phyloP scores from a whole-genome alignment of 2,888 invertebrate genomes.

The Macaria liturata region DNA sequence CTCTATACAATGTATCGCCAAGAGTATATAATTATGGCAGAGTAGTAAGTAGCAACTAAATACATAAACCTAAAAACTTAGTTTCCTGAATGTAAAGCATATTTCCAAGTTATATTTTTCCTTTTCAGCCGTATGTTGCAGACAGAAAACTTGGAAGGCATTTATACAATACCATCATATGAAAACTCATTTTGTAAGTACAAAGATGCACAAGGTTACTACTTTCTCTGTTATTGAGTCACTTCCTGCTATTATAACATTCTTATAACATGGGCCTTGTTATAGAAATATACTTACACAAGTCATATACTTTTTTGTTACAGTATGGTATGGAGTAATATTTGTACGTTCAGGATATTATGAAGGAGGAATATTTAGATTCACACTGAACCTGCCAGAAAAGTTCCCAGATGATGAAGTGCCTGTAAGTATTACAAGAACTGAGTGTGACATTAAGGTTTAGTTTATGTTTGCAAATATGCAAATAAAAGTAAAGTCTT shows the following conservation, averaged over 20 bases:
- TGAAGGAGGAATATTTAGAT: conserved; percentile 95
- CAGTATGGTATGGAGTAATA: conserved; percentile 96
- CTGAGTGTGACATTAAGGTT: too few relatives aligned
- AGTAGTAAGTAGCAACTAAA: conserved; percentile 91
- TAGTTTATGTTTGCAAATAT: too few relatives aligned
- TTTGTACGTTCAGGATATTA: conserved; percentile 95
- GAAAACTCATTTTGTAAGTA: conserved; percentile 91
- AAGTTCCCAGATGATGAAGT: conserved; percentile 93
- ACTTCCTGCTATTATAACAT: background rate
- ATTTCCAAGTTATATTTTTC: conserved; percentile 15
- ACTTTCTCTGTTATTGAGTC: conserved; percentile 4
- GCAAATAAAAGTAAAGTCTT: too few relatives aligned
- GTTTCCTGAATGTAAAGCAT: too few relatives aligned
- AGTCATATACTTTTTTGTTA: conserved; percentile 44
- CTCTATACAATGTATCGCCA: conserved; percentile 90
- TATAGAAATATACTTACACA: too few relatives aligned
- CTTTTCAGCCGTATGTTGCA: conserved; percentile 91
- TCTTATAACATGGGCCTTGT: too few relatives aligned
- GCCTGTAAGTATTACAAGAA: conserved; percentile 86
- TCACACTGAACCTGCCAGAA: conserved; percentile 92
- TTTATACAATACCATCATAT: conserved; percentile 96
- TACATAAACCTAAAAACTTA: conserved; percentile 3
- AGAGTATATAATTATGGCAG: conserved; percentile 95
- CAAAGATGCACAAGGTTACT: background rate
- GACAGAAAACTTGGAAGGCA: conserved; percentile 92